Base-by-base conservation (phyloP, 1,140 invertebrate genomes). In the Pissodes strobi region DNA sequence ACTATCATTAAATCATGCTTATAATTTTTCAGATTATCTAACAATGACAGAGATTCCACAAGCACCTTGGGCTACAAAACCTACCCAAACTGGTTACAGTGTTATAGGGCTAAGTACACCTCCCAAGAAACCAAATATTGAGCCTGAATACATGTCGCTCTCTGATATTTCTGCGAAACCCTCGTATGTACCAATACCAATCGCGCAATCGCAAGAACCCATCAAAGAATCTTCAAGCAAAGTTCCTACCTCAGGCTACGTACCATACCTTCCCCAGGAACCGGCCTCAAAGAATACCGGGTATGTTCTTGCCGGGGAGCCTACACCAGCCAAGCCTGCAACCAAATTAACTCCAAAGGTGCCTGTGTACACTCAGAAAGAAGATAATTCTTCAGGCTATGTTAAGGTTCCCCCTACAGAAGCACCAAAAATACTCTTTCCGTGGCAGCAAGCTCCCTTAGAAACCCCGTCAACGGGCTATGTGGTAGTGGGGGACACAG, bases 241-340 rank as follows among this genome's bases (percentile, higher is more conserved):
- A n/a, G 10, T 18, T 13, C 25, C 49, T 1, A 30, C 39, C 27
- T 48, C 51, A 2, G 61, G 61, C 6, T 64, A 64, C 27, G 61
- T 64, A 9, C 43, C 61, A 10, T 49, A 27, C 22, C 25, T 51
- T 12, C 6, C 53, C 1, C 61, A 64, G 21, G 61, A 57, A 34
- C 43, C 61, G 15, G 30, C 52, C 4, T 13, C 61, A 8, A 64
- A 64, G 23, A 57, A 56, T 49, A 64, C 61, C 8, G 39, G 17
- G 19, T 64, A 64, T 21, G 61, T 64, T 18, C 6, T 64, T 21
- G 61, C 61, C 1, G 61, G 61, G n/a, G 30, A 17, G n/a, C 60
- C 60, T 18, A 38, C 51, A 2, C 19, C 21, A 45, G 45, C 38
- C n/a, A 4, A n/a, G 27, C 19, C 46, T 19, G 21, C 9, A 22